These are phyloP conservation scores for Temnothorax longispinosus DNA, from an alignment of 1,140 invertebrate species.

Conservation along the genomic window DNA sequence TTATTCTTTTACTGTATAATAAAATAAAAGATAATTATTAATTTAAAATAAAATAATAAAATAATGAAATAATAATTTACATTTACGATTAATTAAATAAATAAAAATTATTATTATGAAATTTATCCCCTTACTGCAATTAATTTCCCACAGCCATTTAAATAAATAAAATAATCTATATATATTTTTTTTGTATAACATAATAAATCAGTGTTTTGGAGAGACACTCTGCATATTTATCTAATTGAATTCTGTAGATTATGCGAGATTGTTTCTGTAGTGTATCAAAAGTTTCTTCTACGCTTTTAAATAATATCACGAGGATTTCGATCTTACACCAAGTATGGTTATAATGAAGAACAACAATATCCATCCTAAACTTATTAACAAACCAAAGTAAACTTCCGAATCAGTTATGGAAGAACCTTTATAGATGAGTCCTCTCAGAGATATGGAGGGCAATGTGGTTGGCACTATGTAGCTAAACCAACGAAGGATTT, in stretches of 20 bases:
- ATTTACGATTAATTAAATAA: background rate
- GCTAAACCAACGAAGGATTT: constrained; percentile 86
- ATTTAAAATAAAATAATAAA: background rate
- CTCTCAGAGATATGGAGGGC: constrained; percentile 88
- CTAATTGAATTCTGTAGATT: constrained; percentile 21
- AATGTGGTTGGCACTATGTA: constrained; percentile 89
- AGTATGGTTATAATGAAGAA: constrained; percentile 84
- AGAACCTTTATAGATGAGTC: constrained; percentile 88
- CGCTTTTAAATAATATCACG: background rate
- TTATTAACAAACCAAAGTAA: constrained; percentile 87
- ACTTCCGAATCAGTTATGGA: constrained; percentile 86
- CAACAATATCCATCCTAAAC: constrained; percentile 86
- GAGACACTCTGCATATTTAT: background rate
- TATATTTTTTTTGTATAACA: background rate
- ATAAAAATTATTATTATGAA: too few species aligned
- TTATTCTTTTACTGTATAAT: background rate
- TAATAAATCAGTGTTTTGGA: background rate
- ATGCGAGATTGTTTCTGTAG: background rate
- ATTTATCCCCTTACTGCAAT: background rate
- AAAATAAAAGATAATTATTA: background rate
- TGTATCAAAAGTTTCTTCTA: background rate
- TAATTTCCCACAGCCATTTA: background rate
- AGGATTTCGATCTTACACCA: constrained; percentile 77
- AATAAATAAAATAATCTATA: background rate
- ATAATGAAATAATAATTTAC: background rate